These are phyloP conservation scores for Notocelia uddmanniana DNA, from an alignment of 2,888 invertebrate genomes.

Conservation along the genomic window DNA sequence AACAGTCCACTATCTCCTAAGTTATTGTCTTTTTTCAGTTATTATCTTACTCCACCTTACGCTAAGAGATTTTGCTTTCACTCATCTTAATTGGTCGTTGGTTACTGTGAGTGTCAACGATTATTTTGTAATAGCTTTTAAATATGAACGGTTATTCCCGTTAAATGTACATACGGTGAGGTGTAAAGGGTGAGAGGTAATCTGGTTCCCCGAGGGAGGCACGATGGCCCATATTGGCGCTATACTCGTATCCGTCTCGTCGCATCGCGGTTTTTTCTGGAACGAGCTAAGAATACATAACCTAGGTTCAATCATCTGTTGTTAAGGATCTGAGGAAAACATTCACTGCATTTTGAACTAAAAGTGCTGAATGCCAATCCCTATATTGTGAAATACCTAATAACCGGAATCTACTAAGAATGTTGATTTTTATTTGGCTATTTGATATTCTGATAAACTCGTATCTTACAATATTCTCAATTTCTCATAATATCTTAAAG, in stretches of 20 bases:
- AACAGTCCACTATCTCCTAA: too few relatives aligned
- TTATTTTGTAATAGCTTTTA: conserved; percentile 18
- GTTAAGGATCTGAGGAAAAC: not conserved
- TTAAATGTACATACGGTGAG: conserved; percentile 24
- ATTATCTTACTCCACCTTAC: too few relatives aligned
- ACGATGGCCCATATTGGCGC: conserved; percentile 57
- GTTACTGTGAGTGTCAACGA: conserved; percentile 23
- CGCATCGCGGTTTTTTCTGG: conserved; percentile 31
- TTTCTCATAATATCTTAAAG: too few relatives aligned
- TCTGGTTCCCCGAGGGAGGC: conserved; percentile 51
- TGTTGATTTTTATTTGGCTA: too few relatives aligned
- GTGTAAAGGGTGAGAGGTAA: conserved; percentile 39
- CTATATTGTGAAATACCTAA: too few relatives aligned
- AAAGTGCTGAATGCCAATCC: not conserved
- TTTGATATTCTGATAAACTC: too few relatives aligned
- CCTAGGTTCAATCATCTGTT: not conserved
- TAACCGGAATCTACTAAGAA: too few relatives aligned
- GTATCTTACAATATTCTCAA: too few relatives aligned
- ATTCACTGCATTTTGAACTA: not conserved
- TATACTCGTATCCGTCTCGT: conserved; percentile 62
- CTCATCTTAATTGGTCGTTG: conserved; percentile 12
- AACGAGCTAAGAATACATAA: conserved; percentile 33
- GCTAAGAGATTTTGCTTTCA: not conserved
- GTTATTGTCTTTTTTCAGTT: too few relatives aligned
- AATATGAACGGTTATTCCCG: conserved; percentile 28